A percentile compares a stretch with the other conserved stretches of the same genome.
phyloP scores from a whole-genome alignment of 2,888 invertebrate genomes.

The Meteorus cinctellus region DNA sequence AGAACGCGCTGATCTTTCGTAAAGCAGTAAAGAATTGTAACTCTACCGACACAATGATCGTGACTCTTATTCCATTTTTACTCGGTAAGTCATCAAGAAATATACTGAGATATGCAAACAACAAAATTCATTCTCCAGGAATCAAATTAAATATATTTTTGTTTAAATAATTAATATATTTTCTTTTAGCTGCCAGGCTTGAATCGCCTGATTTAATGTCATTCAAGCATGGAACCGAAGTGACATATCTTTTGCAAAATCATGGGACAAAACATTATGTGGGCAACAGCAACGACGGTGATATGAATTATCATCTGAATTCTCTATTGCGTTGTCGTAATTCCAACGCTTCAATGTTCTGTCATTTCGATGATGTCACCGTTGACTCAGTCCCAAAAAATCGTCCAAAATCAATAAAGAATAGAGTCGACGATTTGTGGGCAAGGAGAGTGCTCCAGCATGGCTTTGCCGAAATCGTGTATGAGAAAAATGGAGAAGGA shows the following conservation, averaged over 20 bases:
- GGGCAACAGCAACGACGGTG: too few relatives aligned
- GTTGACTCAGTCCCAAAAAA: too few relatives aligned
- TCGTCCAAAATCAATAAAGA: background rate
- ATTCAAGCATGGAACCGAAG: constrained; percentile 19
- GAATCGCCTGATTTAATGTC: background rate
- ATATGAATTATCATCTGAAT: constrained; percentile 4
- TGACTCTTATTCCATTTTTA: constrained; percentile 39
- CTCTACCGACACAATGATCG: constrained; percentile 18
- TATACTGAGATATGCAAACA: background rate
- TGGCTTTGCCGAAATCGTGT: background rate
- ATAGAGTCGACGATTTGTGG: background rate
- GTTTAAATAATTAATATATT: background rate
- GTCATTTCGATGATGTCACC: constrained; percentile 3
- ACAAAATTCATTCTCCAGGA: background rate
- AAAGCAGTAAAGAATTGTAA: constrained; percentile 24
- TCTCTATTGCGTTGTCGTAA: constrained; percentile 18
- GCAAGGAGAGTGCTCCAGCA: constrained; percentile 15
- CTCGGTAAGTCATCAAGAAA: constrained; percentile 30
- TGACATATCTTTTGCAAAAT: constrained; percentile 20
- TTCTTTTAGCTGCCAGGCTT: constrained; percentile 22
- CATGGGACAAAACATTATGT: constrained; percentile 2
- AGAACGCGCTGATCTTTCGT: background rate
- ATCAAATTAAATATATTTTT: background rate
- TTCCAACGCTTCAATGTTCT: background rate
- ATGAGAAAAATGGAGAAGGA: background rate